Percentiles rank a stretch among this genome's conserved stretches.
Conservation (phyloP, 1,140 invertebrate genomes). For the Eueides isabella region DNA sequence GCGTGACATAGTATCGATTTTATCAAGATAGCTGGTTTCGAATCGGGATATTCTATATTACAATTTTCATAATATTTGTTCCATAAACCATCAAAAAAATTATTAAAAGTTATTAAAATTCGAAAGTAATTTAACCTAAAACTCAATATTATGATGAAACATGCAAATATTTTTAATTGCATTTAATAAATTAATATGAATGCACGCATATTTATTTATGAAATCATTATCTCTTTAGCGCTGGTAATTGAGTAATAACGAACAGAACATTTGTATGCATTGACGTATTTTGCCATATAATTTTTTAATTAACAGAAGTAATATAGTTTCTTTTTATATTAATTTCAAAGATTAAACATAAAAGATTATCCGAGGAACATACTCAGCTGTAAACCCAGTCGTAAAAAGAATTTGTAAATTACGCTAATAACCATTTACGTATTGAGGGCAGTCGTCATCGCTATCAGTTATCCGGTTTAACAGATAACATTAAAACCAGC, state of each 20-base stretch:
- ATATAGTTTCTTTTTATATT: neutral
- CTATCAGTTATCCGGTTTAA: conserved; percentile 50
- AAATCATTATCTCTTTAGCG: neutral
- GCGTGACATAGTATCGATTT: too few species aligned
- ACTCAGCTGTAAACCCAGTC: conserved; percentile 19
- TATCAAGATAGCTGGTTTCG: too few species aligned
- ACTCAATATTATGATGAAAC: conserved; percentile 3
- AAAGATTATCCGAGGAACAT: neutral
- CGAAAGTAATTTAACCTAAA: neutral
- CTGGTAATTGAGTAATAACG: neutral
- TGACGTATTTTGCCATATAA: neutral
- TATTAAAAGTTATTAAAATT: neutral
- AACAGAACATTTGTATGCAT: neutral
- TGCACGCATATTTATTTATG: neutral
- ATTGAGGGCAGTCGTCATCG: conserved; percentile 45
- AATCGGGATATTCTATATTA: too few species aligned
- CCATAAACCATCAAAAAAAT: neutral
- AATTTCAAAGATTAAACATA: neutral
- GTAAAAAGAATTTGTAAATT: conserved; percentile 36
- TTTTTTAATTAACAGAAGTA: neutral
- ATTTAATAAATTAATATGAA: conserved; percentile 1
- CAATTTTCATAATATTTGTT: too few species aligned
- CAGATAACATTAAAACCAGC: conserved; percentile 34
- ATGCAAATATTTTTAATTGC: neutral
- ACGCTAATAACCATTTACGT: conserved; percentile 44